Conservation (phyloP, 2,797 vertebrate species). For the Hafferia zeledoni region DNA sequence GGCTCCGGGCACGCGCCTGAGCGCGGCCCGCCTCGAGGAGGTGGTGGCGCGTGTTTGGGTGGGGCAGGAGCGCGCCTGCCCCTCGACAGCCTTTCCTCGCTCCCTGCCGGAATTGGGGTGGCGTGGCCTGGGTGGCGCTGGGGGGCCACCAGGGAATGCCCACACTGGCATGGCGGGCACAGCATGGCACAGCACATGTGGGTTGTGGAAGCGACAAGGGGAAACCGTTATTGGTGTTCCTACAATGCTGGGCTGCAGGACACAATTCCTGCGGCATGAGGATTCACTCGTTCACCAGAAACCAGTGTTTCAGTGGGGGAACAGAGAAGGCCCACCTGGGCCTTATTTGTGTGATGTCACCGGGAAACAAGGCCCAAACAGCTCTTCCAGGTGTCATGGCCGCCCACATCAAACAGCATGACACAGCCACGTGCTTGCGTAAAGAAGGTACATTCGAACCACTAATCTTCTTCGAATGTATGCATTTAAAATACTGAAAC, state of each 20-base stretch:
- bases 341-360: fast-evolving
- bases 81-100: not conserved
- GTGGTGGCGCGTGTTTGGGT: not conserved
- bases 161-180: fast-evolving
- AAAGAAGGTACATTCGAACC: fast-evolving
- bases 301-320: fast-evolving
- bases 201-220: fast-evolving
- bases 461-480: fast-evolving
- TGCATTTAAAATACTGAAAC: fast-evolving
- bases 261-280: fast-evolving
- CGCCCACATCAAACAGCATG: not conserved
- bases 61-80: not conserved
- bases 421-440: fast-evolving
- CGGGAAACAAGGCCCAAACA: not conserved
- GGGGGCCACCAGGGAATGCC: fast-evolving
- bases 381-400: not conserved
- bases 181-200: not conserved
- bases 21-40: not conserved
- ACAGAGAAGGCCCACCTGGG: not conserved
- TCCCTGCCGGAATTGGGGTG: fast-evolving
- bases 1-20: not conserved
- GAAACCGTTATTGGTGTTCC: not conserved
- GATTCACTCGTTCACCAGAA: fast-evolving
- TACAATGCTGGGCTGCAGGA: fast-evolving
- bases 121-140: fast-evolving